Conservation (phyloP, 2,113 vertebrate species). For the Lophius piscatorius region DNA sequence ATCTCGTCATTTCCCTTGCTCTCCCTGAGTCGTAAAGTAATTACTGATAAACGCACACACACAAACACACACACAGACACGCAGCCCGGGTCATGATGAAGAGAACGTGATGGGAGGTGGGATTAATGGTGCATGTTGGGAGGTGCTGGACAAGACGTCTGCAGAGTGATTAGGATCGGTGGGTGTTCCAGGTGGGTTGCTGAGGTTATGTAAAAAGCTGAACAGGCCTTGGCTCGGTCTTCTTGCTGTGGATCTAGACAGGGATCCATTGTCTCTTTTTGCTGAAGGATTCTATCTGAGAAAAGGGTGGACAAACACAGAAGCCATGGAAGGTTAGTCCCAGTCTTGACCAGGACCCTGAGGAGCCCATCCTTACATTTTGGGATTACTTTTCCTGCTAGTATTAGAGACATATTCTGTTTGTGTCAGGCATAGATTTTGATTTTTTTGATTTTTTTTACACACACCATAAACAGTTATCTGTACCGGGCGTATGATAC, state of each 20-base stretch:
- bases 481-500: no score
- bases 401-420: no score
- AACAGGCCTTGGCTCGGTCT: not conserved
- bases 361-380: not conserved
- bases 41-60: no score
- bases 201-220: conserved; percentile 43
- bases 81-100: not conserved
- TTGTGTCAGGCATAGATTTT: no score
- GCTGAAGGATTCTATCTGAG: conserved; percentile 32
- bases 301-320: conserved; percentile 6
- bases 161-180: conserved; percentile 10
- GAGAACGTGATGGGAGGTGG: conserved; percentile 6
- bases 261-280: conserved; percentile 17
- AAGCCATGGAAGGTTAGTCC: conserved; percentile 73
- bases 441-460: no score
- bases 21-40: conserved; percentile 33
- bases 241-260: not conserved
- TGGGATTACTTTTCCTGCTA: no score
- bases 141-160: not conserved
- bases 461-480: no score
- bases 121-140: conserved; percentile 13
- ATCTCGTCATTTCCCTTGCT: no score
- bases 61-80: no score
- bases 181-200: conserved; percentile 18
- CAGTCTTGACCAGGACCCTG: not conserved